These are phyloP conservation scores for Xenopus petersii DNA, from an alignment of 2,797 vertebrate genomes.

Conservation along the genomic window DNA sequence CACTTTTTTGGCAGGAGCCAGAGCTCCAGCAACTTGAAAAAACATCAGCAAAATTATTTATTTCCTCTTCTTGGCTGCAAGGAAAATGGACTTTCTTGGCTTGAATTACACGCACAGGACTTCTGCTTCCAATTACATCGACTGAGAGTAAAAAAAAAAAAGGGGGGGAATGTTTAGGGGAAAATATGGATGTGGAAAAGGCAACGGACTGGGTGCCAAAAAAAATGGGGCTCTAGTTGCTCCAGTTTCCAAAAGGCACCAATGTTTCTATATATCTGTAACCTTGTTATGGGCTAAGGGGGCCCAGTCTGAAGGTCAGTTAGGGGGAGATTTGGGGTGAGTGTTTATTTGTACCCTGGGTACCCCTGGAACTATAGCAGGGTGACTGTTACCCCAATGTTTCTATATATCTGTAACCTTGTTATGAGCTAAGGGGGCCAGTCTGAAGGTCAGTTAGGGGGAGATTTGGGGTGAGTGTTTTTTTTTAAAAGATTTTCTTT, in stretches of 20 bases:
- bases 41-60: slow-evolving; percentile 68
- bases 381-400: no score
- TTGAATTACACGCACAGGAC: slow-evolving; percentile 61
- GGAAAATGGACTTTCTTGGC: slow-evolving; percentile 69
- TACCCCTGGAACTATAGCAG: no score
- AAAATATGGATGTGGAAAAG: slow-evolving; percentile 57
- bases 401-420: no score
- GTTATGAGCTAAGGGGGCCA: no score
- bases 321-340: no score
- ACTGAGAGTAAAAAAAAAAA: slow-evolving; percentile 52
- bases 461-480: no score
- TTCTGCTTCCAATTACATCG: slow-evolving; percentile 75
- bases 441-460: no score
- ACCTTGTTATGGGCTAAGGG: no score
- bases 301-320: no score
- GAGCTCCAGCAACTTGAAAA: slow-evolving; percentile 64
- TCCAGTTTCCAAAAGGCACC: slow-evolving; percentile 3
- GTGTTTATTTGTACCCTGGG: no score
- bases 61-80: slow-evolving; percentile 61
- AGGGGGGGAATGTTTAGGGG: slow-evolving; percentile 39
- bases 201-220: slow-evolving; percentile 51
- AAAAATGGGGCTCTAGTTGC: slow-evolving; percentile 39
- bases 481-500: no score
- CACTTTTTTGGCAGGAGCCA: slow-evolving; percentile 56
- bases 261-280: no score